Evolutionary conservation across 2,113 vertebrate genomes (phyloP).

Genomic region (Gymnogyps californianus): DNA sequence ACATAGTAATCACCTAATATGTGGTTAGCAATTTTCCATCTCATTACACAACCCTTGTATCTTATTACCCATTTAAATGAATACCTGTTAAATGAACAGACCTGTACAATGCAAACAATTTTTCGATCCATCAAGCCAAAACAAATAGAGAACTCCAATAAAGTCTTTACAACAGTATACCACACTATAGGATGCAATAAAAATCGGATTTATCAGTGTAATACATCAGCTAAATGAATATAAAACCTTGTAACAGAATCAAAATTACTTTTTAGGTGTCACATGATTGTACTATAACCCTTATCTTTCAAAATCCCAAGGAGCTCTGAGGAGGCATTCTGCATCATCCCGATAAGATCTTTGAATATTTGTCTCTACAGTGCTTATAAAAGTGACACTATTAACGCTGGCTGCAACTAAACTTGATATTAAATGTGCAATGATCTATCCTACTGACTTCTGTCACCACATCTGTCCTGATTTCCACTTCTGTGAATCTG

Average conservation of each 20-base stretch:
- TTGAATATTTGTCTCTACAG: not conserved
- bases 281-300: not conserved
- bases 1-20: slow-evolving; percentile 40
- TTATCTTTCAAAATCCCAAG: not conserved
- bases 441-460: not conserved
- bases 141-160: slow-evolving; percentile 24
- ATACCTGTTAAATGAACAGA: slow-evolving; percentile 60
- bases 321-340: not conserved
- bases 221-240: not conserved
- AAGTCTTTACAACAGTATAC: not conserved
- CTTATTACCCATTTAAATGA: slow-evolving; percentile 61
- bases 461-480: not conserved
- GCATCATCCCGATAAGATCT: not conserved
- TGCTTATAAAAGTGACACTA: not conserved
- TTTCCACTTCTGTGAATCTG: not conserved
- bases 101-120: slow-evolving; percentile 38
- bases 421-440: not conserved
- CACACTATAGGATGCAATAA: not conserved
- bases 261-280: not conserved
- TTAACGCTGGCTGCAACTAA: not conserved
- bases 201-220: not conserved
- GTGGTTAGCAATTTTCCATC: slow-evolving; percentile 63
- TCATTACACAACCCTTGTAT: slow-evolving; percentile 63
- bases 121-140: slow-evolving; percentile 55
- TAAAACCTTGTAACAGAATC: not conserved